phyloP scores from a whole-genome alignment of 2,113 vertebrate species.

The Microtus pennsylvanicus region DNA sequence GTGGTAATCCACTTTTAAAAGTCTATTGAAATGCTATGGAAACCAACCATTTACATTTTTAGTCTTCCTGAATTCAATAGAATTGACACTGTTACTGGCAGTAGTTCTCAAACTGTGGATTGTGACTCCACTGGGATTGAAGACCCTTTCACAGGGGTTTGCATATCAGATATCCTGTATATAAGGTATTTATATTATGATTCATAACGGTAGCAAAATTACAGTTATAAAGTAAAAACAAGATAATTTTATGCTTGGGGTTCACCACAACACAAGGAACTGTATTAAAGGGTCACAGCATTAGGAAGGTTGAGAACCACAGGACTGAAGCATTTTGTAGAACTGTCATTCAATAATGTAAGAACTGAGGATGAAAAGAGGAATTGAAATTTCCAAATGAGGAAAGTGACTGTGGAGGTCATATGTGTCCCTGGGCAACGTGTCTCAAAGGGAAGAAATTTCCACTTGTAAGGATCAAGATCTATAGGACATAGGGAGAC shows the following conservation, averaged over 20 bases:
- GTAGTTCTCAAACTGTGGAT: background rate
- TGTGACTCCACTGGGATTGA: background rate
- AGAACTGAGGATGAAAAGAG: slow-evolving; percentile 2
- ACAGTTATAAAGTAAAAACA: background rate
- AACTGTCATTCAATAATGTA: background rate
- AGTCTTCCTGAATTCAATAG: background rate
- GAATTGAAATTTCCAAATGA: background rate
- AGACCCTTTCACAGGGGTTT: background rate
- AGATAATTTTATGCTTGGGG: background rate
- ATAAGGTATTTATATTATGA: background rate
- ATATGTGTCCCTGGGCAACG: background rate
- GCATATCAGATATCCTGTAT: background rate
- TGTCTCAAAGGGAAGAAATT: slow-evolving; percentile 3
- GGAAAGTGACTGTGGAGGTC: background rate
- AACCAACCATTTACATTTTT: background rate
- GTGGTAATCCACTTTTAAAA: background rate
- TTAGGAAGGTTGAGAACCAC: background rate
- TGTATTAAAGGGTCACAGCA: no score
- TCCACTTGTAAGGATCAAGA: slow-evolving; percentile 6
- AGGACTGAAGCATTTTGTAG: background rate
- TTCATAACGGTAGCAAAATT: background rate
- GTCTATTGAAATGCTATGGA: background rate
- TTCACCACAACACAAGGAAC: background rate
- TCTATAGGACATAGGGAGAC: background rate
- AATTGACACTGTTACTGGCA: background rate